Conservation (phyloP, 2,888 invertebrate species). For the Pocota personata region DNA sequence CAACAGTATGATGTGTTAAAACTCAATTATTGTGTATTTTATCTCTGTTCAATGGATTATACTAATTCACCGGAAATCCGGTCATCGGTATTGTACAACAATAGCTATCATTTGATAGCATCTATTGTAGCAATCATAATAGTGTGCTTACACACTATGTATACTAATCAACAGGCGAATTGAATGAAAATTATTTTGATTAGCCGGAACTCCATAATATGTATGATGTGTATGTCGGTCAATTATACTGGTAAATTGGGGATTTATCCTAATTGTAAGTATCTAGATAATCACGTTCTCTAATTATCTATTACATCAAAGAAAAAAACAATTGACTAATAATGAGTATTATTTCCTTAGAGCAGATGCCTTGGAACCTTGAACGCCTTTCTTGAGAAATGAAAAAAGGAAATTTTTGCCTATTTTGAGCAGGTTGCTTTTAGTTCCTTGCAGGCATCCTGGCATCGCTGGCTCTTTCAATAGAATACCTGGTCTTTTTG, state of each 20-base stretch:
- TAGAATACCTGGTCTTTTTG: too few species aligned
- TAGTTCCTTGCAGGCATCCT: too few species aligned
- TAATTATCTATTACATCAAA: too few species aligned
- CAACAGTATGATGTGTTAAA: background rate
- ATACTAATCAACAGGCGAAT: conserved; percentile 25
- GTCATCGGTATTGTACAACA: conserved; percentile 24
- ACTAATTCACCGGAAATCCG: conserved; percentile 59
- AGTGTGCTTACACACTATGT: background rate
- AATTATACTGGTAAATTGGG: conserved; percentile 22
- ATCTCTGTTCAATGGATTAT: conserved; percentile 26
- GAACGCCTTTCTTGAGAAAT: too few species aligned
- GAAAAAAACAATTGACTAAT: too few species aligned
- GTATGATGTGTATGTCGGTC: background rate
- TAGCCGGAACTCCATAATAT: background rate
- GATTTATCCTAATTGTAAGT: background rate
- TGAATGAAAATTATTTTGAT: conserved; percentile 33
- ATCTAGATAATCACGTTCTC: too few species aligned
- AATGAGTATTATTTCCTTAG: too few species aligned
- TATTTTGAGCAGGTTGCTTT: too few species aligned
- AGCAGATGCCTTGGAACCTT: too few species aligned
- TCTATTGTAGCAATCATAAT: conserved; percentile 5
- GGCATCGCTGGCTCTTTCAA: too few species aligned
- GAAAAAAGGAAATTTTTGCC: too few species aligned
- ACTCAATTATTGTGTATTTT: conserved; percentile 3
- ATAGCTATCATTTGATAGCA: conserved; percentile 27